These are phyloP conservation scores for Denticeps clupeoides DNA, from an alignment of 2,797 vertebrate genomes.

Conservation along the genomic window DNA sequence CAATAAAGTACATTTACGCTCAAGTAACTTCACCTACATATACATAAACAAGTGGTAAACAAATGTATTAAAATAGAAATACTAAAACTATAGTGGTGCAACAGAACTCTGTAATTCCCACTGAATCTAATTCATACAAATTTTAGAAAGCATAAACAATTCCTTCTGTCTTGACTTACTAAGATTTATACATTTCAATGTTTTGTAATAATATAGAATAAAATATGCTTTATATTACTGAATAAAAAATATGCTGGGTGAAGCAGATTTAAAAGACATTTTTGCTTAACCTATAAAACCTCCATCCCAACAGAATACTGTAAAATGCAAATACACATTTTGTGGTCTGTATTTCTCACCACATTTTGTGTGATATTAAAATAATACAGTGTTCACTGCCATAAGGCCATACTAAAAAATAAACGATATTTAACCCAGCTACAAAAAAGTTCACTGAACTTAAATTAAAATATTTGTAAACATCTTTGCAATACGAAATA, in stretches of 20 bases:
- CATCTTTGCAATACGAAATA: conserved; percentile 99
- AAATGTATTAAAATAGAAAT: conserved; percentile 99
- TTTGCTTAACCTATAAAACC: conserved; percentile 89
- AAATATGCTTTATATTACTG: conserved; percentile 99
- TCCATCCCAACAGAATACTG: conserved; percentile 96
- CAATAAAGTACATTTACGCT: conserved; percentile 99
- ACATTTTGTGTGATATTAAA: conserved; percentile 85
- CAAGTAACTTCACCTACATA: conserved; percentile 99
- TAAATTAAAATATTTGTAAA: conserved; percentile 99
- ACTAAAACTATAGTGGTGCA: conserved; percentile 97
- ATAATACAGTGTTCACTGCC: conserved; percentile 98
- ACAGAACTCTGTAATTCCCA: conserved; percentile 94
- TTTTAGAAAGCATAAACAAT: conserved; percentile 90
- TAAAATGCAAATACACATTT: conserved; percentile 74
- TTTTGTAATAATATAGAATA: conserved; percentile 99
- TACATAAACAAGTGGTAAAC: conserved; percentile 99
- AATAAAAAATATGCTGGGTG: conserved; percentile 98
- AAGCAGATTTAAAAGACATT: conserved; percentile 81
- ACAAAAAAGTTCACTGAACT: conserved; percentile 99
- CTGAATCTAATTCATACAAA: conserved; percentile 98
- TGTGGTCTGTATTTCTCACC: conserved; percentile 69
- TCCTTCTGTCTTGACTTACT: conserved; percentile 74
- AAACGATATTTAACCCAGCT: conserved; percentile 93
- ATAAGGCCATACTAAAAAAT: conserved; percentile 89
- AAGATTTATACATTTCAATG: conserved; percentile 81